Conservation (phyloP, 2,888 invertebrate species). For the Brachycybe producta region DNA sequence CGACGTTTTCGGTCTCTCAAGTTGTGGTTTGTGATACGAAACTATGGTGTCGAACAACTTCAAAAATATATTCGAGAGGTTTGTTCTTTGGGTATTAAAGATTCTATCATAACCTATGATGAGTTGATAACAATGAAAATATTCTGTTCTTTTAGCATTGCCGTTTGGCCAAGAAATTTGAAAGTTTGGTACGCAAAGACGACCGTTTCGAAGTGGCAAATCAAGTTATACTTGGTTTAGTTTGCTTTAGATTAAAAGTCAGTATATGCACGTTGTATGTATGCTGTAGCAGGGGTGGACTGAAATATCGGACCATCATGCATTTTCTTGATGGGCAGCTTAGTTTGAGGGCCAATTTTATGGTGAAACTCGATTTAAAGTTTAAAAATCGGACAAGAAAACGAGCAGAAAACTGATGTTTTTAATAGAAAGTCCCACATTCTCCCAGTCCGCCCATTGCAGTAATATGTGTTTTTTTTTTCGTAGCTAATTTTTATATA, state of each 20-base stretch:
- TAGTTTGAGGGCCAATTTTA: too few species aligned
- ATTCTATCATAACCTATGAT: not conserved
- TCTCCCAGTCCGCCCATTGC: too few species aligned
- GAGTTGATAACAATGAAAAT: not conserved
- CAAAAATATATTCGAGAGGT: constrained; percentile 83
- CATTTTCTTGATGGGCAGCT: too few species aligned
- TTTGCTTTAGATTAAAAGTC: constrained; percentile 75
- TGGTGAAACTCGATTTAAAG: too few species aligned
- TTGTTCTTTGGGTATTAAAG: constrained; percentile 12
- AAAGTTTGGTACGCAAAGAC: constrained; percentile 63
- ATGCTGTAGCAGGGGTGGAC: not conserved
- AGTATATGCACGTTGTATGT: not conserved
- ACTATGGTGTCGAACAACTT: constrained; percentile 84
- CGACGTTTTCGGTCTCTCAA: constrained; percentile 89
- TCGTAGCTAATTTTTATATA: not conserved
- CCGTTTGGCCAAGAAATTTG: constrained; percentile 77
- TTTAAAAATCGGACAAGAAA: too few species aligned
- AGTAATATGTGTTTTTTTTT: not conserved
- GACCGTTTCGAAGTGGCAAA: constrained; percentile 81
- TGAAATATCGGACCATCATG: too few species aligned
- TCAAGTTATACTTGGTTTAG: constrained; percentile 81
- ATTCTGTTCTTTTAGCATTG: constrained; percentile 46
- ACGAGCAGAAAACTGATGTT: too few species aligned
- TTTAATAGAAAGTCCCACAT: too few species aligned
- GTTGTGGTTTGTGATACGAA: constrained; percentile 91